Evolutionary conservation across 2,888 invertebrate species (phyloP).

Genomic region (Brachynemurus nebulosus): DNA sequence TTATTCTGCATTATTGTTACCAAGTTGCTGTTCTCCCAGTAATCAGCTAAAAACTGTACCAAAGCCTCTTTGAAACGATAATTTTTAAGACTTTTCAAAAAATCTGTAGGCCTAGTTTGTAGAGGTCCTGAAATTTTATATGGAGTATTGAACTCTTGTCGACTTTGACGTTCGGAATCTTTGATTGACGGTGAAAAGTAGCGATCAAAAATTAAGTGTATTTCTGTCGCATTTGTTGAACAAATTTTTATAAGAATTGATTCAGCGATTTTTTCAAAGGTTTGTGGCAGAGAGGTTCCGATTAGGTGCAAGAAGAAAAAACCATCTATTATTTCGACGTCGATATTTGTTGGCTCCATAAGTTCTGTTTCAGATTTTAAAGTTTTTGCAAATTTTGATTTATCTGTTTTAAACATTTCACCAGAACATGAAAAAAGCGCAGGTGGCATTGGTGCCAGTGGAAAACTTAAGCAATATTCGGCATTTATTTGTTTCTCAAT

Average conservation of each 20-base stretch:
- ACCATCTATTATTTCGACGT: not conserved
- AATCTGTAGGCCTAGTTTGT: not conserved
- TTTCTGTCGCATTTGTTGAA: not conserved
- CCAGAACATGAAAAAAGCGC: not conserved
- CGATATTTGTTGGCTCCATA: not conserved
- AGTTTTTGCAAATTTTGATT: not conserved
- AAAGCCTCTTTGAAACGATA: not conserved
- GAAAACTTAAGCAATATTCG: slow-evolving; percentile 13
- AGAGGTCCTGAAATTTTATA: not conserved
- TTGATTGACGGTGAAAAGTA: not conserved
- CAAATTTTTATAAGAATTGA: not conserved
- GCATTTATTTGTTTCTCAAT: not conserved
- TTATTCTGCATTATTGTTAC: not conserved
- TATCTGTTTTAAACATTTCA: not conserved
- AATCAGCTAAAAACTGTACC: not conserved
- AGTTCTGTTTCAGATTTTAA: not conserved
- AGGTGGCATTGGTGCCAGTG: slow-evolving; percentile 24
- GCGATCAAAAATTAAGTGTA: not conserved
- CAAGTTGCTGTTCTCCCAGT: not conserved
- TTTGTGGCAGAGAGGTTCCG: not conserved
- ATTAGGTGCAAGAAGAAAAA: not conserved
- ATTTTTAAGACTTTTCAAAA: not conserved
- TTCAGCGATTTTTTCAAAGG: not conserved
- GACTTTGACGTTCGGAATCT: not conserved
- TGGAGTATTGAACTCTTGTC: not conserved